Evolutionary conservation across 2,797 vertebrate species (phyloP).

Genomic region (Phoebastria nigripes): DNA sequence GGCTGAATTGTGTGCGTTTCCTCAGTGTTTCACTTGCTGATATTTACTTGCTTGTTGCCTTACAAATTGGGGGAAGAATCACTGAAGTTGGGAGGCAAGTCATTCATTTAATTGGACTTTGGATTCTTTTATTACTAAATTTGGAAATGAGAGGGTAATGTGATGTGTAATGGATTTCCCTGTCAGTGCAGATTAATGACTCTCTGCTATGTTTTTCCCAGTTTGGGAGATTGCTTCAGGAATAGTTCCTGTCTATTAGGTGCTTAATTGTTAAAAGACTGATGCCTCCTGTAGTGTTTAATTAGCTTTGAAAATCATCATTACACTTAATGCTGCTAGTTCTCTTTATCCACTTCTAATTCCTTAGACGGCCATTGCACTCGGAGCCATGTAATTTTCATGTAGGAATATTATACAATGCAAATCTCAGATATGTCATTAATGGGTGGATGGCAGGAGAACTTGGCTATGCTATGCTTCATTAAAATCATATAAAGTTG

Average conservation of each 20-base stretch:
- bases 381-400: background rate
- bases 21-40: background rate
- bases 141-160: background rate
- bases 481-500: slow-evolving; percentile 52
- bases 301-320: slow-evolving; percentile 22
- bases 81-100: background rate
- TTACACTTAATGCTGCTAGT: background rate
- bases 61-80: slow-evolving; percentile 8
- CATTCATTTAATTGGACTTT: background rate
- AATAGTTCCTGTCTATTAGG: background rate
- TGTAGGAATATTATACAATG: background rate
- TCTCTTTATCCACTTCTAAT: background rate
- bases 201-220: background rate
- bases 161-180: slow-evolving; percentile 37
- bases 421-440: slow-evolving; percentile 16
- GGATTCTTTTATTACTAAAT: slow-evolving; percentile 9
- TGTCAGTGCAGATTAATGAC: slow-evolving; percentile 29
- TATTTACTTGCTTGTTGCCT: background rate
- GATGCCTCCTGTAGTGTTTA: background rate
- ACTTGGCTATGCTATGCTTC: slow-evolving; percentile 25
- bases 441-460: slow-evolving; percentile 4
- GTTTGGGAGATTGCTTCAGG: background rate
- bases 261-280: slow-evolving; percentile 23
- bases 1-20: background rate
- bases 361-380: background rate